Evolutionary conservation across 2,888 invertebrate species (phyloP).

Genomic region (Apantesis nais): DNA sequence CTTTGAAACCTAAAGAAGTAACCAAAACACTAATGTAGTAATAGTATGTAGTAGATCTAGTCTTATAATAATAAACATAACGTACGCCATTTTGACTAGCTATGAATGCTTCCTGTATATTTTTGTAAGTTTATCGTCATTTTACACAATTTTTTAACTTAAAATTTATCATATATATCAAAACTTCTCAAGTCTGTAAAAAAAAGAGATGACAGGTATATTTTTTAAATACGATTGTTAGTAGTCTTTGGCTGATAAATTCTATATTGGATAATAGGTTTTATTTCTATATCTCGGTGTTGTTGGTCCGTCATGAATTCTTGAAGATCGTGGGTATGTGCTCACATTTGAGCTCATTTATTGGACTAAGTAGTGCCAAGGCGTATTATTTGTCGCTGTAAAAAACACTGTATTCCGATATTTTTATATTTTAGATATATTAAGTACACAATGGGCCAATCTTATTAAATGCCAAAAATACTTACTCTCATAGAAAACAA

Average conservation of each 20-base stretch:
- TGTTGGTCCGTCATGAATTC: too few relatives aligned
- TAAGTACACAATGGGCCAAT: too few relatives aligned
- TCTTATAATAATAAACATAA: slow-evolving; percentile 23
- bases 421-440: too few relatives aligned
- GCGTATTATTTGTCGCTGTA: too few relatives aligned
- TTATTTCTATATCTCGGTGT: not conserved
- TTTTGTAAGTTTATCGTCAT: slow-evolving; percentile 29
- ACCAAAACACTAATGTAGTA: not conserved
- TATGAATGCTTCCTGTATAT: slow-evolving; percentile 27
- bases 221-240: slow-evolving; percentile 7
- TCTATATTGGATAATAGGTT: not conserved
- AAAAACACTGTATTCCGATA: too few relatives aligned
- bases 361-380: too few relatives aligned
- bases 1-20: not conserved
- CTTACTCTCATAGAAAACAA: too few relatives aligned
- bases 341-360: too few relatives aligned
- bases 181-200: not conserved
- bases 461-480: too few relatives aligned
- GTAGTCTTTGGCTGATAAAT: not conserved
- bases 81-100: slow-evolving; percentile 59
- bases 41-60: too few relatives aligned
- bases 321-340: too few relatives aligned
- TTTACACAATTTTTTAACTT: slow-evolving; percentile 17
- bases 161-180: slow-evolving; percentile 18
- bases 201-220: slow-evolving; percentile 4